Evolutionary conservation across 2,797 vertebrate species (phyloP), one percentile per base, ranked within the genome.

Genomic region (Garrulus glandarius): DNA sequence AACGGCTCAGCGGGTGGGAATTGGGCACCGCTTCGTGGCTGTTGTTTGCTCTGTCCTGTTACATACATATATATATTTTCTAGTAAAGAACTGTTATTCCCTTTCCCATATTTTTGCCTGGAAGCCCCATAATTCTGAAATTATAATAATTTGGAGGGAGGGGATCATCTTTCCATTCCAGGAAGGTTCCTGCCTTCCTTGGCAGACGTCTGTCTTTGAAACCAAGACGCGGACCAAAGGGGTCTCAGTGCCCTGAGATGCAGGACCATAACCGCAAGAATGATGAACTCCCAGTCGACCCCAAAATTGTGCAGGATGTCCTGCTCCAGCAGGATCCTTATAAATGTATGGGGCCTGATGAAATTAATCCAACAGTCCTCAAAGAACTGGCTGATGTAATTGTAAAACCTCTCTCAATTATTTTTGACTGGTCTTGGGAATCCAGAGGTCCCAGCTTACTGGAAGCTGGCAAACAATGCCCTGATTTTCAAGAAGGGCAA

Each of bases 1-100:
- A 15, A 13, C 4, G 7, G 29, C 60, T 12, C 7, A 1, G 3
- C 15, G 21, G 21, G 15, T 1, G 15, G 4, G 14, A 56, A 49
- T 24, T 34, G 34, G 4, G 15, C 16, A 22, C 11, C n/a, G 10
- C 3, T 55, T 29, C 44, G 22, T 32, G 11, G 13, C 41, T 55
- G 41, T 8, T 70, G 22, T 47, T 49, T 41, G 30, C 30, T 41
- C 36, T 36, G 11, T 9, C 36, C 30, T 41, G 24, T 41, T 30
- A 41, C 20, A 30, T 30, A 56, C 9, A 6, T 4, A 8, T 3
- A 11, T 2, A 5, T 34, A 30, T 17, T 49, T 64, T 64, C 21
- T 26, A 26, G 21, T 34, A 36, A 49, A n/a, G 5, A 47, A 34
- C 10, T 34, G 5, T 6, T 56, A 64, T 4, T 47, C 59, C 8